These are phyloP conservation scores for Delphinapterus leucas DNA, from an alignment of 2,113 vertebrate species.

Conservation along the genomic window DNA sequence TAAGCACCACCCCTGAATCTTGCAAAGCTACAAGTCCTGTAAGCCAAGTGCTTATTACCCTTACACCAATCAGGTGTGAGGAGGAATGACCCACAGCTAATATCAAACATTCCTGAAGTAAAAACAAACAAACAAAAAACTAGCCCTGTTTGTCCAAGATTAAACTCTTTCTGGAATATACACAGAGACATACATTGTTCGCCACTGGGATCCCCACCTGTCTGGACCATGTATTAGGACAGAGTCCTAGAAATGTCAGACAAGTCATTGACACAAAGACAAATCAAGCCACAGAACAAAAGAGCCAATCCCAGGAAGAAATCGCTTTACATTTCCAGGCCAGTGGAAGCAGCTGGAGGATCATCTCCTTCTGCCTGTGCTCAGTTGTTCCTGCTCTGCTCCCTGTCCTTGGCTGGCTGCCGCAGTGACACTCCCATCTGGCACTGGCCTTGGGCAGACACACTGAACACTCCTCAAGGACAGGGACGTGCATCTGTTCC, in stretches of 20 bases:
- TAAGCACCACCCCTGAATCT: background rate
- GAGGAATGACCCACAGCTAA: slow-evolving; percentile 42
- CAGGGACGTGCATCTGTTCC: slow-evolving; percentile 35
- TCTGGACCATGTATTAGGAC: slow-evolving; percentile 49
- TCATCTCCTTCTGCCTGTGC: background rate
- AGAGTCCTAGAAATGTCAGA: slow-evolving; percentile 64
- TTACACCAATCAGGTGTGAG: background rate
- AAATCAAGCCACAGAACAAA: slow-evolving; percentile 58
- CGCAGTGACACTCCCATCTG: slow-evolving; percentile 55
- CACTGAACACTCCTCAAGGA: slow-evolving; percentile 26
- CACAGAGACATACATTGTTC: slow-evolving; percentile 47
- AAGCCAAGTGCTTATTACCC: slow-evolving; percentile 5
- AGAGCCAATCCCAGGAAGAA: slow-evolving; percentile 8
- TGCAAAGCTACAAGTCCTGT: background rate
- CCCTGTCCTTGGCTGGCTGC: background rate
- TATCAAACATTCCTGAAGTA: slow-evolving; percentile 61
- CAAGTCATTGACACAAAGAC: slow-evolving; percentile 18
- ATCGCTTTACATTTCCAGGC: slow-evolving; percentile 2
- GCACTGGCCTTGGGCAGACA: slow-evolving; percentile 40
- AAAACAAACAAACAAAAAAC: slow-evolving; percentile 12
- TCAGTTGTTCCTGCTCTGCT: background rate
- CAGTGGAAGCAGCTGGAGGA: slow-evolving; percentile 33
- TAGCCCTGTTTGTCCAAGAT: slow-evolving; percentile 16
- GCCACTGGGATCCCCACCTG: slow-evolving; percentile 80
- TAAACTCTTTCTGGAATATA: slow-evolving; percentile 61